Base-by-base conservation (phyloP, 2,797 vertebrate species). In the Trachops cirrhosus region DNA sequence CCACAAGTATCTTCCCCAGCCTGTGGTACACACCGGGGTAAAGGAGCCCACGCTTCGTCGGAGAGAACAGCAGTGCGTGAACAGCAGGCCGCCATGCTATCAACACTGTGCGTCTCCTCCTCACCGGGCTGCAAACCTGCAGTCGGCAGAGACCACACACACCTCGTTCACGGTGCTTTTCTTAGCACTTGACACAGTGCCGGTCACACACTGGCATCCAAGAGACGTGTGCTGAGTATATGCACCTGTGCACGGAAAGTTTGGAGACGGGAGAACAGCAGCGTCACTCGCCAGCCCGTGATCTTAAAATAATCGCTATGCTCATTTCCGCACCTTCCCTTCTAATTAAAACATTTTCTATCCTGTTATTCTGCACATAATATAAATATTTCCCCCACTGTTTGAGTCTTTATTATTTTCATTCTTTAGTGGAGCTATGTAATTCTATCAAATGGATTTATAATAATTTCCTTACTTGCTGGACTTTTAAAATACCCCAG, bases 361-460 rank as follows among this genome's bases (percentile, higher is more conserved):
- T 46, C 22, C 52, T 91, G 32, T n/a, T 91, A 54, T 48, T 84
- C 75, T 67, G 75, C 75, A 52, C 41, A 75, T 37, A 79, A 83
- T 46, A 59, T 15, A 89, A 86, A 87, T 14, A 74, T n/a, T n/a
- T 1, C 21, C 54, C 67, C 39, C 34, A n/a, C 26, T 37, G 57
- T 37, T 82, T 83, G 0, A 15, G 44, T 34, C 37, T 83, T 86
- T 39, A 70, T 86, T 32, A 62, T 84, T 93, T 91, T 37, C 37
- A 71, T 73, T 48, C 44, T 85, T 86, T 80, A 88, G 59, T 34
- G 73, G n/a, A 2, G 71, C 5, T 70, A 62, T 21, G 52, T 32
- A 54, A 83, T 71, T 93, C 84, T 92, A 89, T 50, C 34, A 19
- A 80, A 46, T 29, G 44, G n/a, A 39, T 67, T 90, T 85, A 54